A percentile compares a stretch with the other conserved stretches of the same genome.
phyloP scores from a whole-genome alignment of 1,140 invertebrate species.

The Papilio machaon region DNA sequence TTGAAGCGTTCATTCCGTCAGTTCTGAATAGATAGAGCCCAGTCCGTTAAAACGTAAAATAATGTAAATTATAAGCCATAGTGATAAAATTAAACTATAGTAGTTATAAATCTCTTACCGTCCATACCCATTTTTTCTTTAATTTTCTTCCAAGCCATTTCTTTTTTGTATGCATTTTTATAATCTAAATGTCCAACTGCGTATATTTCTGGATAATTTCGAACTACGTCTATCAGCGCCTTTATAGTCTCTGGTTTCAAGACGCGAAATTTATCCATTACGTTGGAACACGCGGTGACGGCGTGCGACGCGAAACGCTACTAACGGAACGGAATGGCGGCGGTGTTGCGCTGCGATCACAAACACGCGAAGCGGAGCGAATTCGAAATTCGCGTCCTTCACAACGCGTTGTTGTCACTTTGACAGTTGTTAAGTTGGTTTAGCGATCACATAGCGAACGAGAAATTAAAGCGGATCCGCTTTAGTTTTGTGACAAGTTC shows the following conservation, averaged over 20 bases:
- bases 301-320: not conserved
- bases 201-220: conserved; percentile 2
- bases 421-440: not conserved
- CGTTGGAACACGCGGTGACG: not conserved
- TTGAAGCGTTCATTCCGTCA: not conserved
- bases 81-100: too few species aligned
- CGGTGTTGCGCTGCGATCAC: not conserved
- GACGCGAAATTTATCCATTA: not conserved
- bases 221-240: not conserved
- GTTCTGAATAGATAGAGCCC: not conserved
- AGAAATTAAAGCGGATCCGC: not conserved
- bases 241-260: not conserved
- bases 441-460: not conserved
- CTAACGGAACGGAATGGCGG: not conserved
- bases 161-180: not conserved
- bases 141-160: not conserved
- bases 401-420: not conserved
- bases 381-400: not conserved
- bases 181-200: not conserved
- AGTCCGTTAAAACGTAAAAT: not conserved
- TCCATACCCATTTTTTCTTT: not conserved
- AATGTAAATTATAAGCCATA: not conserved
- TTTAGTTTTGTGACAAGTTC: not conserved
- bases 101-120: not conserved
- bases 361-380: not conserved